phyloP scores from a whole-genome alignment of 1,140 invertebrate genomes.

The Penaeus japonicus region DNA sequence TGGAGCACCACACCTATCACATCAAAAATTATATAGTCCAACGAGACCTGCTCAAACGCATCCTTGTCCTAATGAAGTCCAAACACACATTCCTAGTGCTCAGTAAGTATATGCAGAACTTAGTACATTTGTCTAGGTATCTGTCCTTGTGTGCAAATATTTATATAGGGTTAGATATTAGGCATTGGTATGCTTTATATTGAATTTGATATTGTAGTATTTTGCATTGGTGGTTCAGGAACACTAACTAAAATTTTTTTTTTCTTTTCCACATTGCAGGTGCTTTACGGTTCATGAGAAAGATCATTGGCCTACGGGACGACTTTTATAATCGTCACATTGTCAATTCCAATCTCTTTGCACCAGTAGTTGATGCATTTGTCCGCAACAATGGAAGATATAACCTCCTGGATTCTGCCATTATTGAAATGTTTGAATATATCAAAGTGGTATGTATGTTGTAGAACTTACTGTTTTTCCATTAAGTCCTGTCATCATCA shows the following conservation, averaged over 20 bases:
- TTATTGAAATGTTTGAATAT: slow-evolving; percentile 99
- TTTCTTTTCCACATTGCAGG: slow-evolving; percentile 65
- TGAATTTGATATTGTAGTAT: not conserved
- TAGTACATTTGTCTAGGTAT: not conserved
- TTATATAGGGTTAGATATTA: not conserved
- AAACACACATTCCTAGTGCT: slow-evolving; percentile 97
- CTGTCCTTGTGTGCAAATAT: not conserved
- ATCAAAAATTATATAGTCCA: slow-evolving; percentile 98
- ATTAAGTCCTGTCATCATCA: no score
- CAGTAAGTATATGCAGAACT: slow-evolving; percentile 69
- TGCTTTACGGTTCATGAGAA: slow-evolving; percentile 94
- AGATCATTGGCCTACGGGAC: slow-evolving; percentile 96
- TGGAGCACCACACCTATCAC: slow-evolving; percentile 99
- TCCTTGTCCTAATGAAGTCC: slow-evolving; percentile 96
- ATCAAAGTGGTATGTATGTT: slow-evolving; percentile 78
- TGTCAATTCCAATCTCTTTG: slow-evolving; percentile 93
- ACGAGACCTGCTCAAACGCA: slow-evolving; percentile 93
- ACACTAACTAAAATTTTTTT: not conserved
- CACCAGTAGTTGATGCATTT: slow-evolving; percentile 95
- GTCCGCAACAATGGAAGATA: slow-evolving; percentile 96
- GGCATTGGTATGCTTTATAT: no score
- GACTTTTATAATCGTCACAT: slow-evolving; percentile 98
- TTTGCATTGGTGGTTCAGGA: not conserved
- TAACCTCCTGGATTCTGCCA: slow-evolving; percentile 97
- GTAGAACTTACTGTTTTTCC: no score